A percentile compares a stretch with the other conserved stretches of the same genome.
phyloP scores from a whole-genome alignment of 2,113 vertebrate genomes.

The Tiliqua scincoides region DNA sequence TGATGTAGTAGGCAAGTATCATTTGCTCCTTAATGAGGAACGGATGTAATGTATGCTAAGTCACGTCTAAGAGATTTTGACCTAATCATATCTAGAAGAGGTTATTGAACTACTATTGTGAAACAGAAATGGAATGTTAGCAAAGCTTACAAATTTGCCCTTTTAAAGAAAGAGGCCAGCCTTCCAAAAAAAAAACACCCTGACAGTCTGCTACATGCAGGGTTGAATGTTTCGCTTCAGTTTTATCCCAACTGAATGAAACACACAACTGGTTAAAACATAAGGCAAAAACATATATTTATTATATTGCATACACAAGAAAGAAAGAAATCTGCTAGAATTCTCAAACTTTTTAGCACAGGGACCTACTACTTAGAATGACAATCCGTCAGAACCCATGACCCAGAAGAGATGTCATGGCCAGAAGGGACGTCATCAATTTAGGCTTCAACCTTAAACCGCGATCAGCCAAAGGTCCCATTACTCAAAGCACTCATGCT shows the following conservation, averaged over 20 bases:
- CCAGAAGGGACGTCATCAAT: too few relatives aligned
- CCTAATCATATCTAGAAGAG: slow-evolving; percentile 35
- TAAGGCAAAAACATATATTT: not conserved
- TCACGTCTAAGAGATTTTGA: slow-evolving; percentile 34
- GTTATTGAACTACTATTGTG: not conserved
- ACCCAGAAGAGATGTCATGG: too few relatives aligned
- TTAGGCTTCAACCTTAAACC: too few relatives aligned
- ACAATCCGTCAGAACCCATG: too few relatives aligned
- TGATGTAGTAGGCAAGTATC: slow-evolving; percentile 1
- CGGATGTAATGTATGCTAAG: not conserved
- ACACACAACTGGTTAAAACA: not conserved
- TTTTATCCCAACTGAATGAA: not conserved
- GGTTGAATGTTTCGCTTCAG: not conserved
- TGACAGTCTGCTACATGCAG: not conserved
- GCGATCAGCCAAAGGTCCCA: too few relatives aligned
- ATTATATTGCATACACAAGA: not conserved
- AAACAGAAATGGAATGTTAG: not conserved
- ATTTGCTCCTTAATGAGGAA: not conserved
- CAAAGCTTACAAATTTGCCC: not conserved
- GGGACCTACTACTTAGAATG: too few relatives aligned
- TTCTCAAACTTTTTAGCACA: too few relatives aligned
- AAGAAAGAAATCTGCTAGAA: not conserved
- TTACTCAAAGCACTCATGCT: too few relatives aligned
- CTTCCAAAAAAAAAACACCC: too few relatives aligned
- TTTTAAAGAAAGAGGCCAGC: not conserved